phyloP scores from a whole-genome alignment of 2,113 vertebrate genomes.

The Panthera uncia region DNA sequence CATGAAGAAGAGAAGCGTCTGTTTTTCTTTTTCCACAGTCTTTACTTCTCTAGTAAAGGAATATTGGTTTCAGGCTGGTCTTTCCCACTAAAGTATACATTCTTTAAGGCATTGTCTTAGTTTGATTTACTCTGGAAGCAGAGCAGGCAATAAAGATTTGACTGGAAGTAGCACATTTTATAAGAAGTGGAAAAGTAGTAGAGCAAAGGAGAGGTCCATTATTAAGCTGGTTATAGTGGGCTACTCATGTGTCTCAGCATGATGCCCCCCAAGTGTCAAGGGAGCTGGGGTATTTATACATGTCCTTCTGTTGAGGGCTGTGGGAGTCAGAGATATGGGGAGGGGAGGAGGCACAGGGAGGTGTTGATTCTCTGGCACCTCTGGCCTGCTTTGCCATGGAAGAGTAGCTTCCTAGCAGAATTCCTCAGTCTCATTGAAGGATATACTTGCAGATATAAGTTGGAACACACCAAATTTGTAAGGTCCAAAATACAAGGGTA shows the following conservation, averaged over 20 bases:
- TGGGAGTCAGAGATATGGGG: not conserved
- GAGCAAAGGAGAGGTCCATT: not conserved
- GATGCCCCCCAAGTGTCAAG: not conserved
- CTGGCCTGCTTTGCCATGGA: not conserved
- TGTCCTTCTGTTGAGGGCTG: not conserved
- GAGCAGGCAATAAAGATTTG: not conserved
- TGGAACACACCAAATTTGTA: not conserved
- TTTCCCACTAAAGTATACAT: not conserved
- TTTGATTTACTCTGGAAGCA: not conserved
- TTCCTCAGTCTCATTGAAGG: not conserved
- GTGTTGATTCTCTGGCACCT: not conserved
- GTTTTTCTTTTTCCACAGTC: not conserved
- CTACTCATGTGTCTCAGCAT: not conserved
- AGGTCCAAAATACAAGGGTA: not conserved
- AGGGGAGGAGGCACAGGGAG: not conserved
- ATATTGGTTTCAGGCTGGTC: not conserved
- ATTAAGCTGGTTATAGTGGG: not conserved
- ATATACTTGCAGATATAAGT: not conserved
- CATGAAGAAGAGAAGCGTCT: not conserved
- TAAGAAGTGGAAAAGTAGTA: not conserved
- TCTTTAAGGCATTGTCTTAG: not conserved
- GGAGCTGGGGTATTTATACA: not conserved
- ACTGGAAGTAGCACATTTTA: not conserved
- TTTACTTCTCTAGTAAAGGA: not conserved
- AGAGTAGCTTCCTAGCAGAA: not conserved